Percentiles rank a stretch among this genome's conserved stretches.
Evolutionary conservation across 2,113 vertebrate genomes (phyloP).

Genomic region (Colistium nudipinnis): DNA sequence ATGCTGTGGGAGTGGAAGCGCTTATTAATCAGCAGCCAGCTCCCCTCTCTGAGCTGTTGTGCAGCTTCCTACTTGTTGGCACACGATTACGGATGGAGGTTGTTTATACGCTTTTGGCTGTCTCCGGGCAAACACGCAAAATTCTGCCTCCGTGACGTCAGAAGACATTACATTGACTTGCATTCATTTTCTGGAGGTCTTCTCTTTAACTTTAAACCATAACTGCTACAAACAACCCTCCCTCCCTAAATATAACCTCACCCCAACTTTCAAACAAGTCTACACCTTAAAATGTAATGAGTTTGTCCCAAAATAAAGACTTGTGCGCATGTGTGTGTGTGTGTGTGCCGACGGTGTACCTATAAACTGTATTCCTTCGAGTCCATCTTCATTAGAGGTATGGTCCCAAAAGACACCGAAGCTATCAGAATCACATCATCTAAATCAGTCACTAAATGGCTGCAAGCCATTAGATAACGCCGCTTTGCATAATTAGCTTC

Average conservation of each 20-base stretch:
- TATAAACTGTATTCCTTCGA: not conserved
- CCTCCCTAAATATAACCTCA: not conserved
- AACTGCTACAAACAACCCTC: not conserved
- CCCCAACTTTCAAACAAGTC: not conserved
- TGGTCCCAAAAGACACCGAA: not conserved
- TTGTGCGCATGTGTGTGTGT: not conserved
- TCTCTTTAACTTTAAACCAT: not conserved
- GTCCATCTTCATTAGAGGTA: not conserved
- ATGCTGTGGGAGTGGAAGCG: conserved; percentile 53
- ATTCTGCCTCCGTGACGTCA: not conserved
- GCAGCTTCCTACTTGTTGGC: conserved; percentile 55
- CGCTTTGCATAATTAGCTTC: not conserved
- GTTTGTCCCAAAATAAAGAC: not conserved
- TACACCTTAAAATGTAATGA: not conserved
- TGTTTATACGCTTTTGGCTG: not conserved
- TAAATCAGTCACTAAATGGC: not conserved
- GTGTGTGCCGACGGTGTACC: not conserved
- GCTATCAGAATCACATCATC: not conserved
- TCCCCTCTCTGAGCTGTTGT: conserved; percentile 19
- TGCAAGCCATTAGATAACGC: conserved; percentile 8
- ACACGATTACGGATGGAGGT: conserved; percentile 52
- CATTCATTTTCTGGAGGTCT: not conserved
- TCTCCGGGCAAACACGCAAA: not conserved
- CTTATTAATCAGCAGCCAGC: conserved; percentile 67
- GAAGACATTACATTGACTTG: not conserved